Conservation (phyloP, 2,888 invertebrate genomes). For the Taenaris catops region DNA sequence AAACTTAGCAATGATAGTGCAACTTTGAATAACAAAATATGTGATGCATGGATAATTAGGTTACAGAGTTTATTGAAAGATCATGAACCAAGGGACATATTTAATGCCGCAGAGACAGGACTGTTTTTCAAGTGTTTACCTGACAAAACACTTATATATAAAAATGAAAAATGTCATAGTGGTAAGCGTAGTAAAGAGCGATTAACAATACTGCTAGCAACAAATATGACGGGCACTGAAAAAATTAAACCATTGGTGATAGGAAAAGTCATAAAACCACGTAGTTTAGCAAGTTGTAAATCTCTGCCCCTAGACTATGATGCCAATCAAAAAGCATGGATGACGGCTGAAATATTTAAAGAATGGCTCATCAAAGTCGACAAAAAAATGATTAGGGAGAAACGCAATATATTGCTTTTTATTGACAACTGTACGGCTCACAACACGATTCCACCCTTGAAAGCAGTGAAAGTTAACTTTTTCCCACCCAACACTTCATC, state of each 20-base stretch:
- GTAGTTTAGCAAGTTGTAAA: conserved; percentile 22
- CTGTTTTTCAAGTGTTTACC: conserved; percentile 10
- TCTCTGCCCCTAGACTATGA: conserved; percentile 20
- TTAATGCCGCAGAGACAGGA: conserved; percentile 4
- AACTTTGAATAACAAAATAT: conserved; percentile 11
- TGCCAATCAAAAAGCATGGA: conserved; percentile 23
- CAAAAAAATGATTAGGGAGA: conserved; percentile 13
- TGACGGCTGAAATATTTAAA: conserved; percentile 16
- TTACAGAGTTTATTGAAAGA: conserved; percentile 17
- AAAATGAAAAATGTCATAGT: conserved; percentile 25
- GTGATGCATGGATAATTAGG: conserved; percentile 16
- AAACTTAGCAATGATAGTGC: too few relatives aligned
- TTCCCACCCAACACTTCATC: conserved; percentile 13
- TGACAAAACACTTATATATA: conserved; percentile 25
- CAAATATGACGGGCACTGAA: conserved; percentile 25
- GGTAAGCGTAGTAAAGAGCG: conserved; percentile 26
- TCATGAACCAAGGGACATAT: conserved; percentile 12
- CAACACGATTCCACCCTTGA: conserved; percentile 10
- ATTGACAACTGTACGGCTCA: conserved; percentile 16
- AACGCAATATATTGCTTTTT: conserved; percentile 17
- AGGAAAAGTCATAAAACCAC: conserved; percentile 24
- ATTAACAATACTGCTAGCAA: conserved; percentile 23
- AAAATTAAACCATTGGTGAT: conserved; percentile 25
- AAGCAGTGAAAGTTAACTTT: conserved; percentile 12
- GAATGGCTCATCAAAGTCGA: conserved; percentile 14